phyloP scores from a whole-genome alignment of 2,113 vertebrate genomes.

The Corydoras maculifer region DNA sequence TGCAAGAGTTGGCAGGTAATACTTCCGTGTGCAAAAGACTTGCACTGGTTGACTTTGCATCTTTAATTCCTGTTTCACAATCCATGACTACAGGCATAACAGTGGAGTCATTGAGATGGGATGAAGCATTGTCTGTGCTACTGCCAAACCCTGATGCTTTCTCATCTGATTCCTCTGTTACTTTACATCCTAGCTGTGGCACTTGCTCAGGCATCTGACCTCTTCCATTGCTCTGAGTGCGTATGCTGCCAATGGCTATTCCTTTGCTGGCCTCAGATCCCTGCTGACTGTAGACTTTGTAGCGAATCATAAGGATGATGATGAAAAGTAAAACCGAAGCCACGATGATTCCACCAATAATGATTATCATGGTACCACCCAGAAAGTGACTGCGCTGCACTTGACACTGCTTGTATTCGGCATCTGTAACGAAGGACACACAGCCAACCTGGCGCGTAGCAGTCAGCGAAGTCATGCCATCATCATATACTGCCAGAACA shows the following conservation, averaged over 20 bases:
- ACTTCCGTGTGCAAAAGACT: constrained; percentile 61
- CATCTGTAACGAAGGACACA: constrained; percentile 73
- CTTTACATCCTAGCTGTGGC: constrained; percentile 60
- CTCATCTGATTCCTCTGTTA: constrained; percentile 61
- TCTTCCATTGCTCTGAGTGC: constrained; percentile 73
- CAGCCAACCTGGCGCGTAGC: constrained; percentile 82
- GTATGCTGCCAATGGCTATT: constrained; percentile 57
- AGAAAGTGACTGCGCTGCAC: constrained; percentile 82
- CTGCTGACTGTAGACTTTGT: constrained; percentile 83
- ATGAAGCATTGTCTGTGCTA: constrained; percentile 31
- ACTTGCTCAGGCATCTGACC: constrained; percentile 62
- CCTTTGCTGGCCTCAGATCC: constrained; percentile 62
- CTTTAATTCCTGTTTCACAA: constrained; percentile 45
- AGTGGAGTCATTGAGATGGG: constrained; percentile 62
- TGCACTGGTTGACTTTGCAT: constrained; percentile 50
- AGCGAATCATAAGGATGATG: constrained; percentile 87
- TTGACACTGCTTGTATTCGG: constrained; percentile 74
- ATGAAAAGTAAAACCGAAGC: constrained; percentile 91
- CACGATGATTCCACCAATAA: constrained; percentile 90
- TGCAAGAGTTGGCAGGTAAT: constrained; percentile 60
- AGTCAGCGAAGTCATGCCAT: constrained; percentile 70
- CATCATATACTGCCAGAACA: constrained; percentile 81
- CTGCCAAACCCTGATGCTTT: constrained; percentile 38
- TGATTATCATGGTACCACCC: constrained; percentile 94
- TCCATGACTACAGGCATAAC: constrained; percentile 64